Conservation (phyloP, 2,888 invertebrate genomes). For the Nematopogon swammerdamellus region DNA sequence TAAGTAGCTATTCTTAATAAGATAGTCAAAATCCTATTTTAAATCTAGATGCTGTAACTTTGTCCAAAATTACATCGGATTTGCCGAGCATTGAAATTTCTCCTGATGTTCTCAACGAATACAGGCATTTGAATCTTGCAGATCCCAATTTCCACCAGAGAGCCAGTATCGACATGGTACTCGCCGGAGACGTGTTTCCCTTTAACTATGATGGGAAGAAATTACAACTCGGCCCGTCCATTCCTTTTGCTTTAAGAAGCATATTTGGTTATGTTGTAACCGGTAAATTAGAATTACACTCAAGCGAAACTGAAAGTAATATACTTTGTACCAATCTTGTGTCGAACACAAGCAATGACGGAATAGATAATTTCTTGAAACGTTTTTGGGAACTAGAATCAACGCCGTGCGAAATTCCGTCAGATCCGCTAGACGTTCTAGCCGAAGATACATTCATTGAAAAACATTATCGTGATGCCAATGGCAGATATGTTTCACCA, state of each 20-base stretch:
- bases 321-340: constrained; percentile 1
- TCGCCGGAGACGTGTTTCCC: not conserved
- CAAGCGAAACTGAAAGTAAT: not conserved
- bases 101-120: not conserved
- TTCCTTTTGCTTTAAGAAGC: constrained; percentile 6
- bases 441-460: not conserved
- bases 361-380: constrained; percentile 2
- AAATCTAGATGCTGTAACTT: not conserved
- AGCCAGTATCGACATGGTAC: not conserved
- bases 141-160: not conserved
- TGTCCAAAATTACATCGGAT: constrained; percentile 1
- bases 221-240: not conserved
- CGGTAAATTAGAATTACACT: constrained; percentile 1
- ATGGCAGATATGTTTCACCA: not conserved
- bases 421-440: not conserved
- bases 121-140: constrained; percentile 1
- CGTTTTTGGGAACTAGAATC: constrained; percentile 7
- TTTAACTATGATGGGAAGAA: constrained; percentile 1
- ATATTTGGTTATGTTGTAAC: constrained; percentile 7
- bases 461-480: not conserved
- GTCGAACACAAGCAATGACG: constrained; percentile 3
- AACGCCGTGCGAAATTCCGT: not conserved
- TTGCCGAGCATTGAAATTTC: constrained; percentile 1
- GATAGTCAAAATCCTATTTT: not conserved
- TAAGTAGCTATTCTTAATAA: too few relatives aligned